A percentile compares a stretch with the other conserved stretches of the same genome.
These are phyloP conservation scores for Anthonomus grandis DNA, from an alignment of 1,140 invertebrate genomes.

Conservation along the genomic window DNA sequence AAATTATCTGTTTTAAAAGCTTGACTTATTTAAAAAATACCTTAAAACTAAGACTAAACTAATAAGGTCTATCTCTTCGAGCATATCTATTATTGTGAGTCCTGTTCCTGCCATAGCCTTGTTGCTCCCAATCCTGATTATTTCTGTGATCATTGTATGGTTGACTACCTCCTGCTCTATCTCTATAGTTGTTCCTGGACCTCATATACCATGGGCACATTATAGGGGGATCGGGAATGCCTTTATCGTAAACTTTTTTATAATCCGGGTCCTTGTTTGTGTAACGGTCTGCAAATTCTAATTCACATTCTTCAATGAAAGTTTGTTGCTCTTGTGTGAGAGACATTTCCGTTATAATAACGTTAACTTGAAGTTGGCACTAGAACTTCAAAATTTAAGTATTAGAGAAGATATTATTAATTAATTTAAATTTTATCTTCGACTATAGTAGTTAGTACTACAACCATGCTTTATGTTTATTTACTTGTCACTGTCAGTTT, in stretches of 20 bases:
- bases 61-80: constrained; percentile 21
- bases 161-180: constrained; percentile 18
- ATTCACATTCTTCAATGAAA: constrained; percentile 43
- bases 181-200: constrained; percentile 23
- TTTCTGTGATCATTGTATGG: constrained; percentile 15
- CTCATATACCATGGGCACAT: constrained; percentile 41
- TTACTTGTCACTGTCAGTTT: too few species aligned
- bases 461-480: too few species aligned
- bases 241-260: constrained; percentile 35
- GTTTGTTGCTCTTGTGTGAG: constrained; percentile 36
- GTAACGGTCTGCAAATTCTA: constrained; percentile 43
- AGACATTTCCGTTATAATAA: constrained; percentile 4
- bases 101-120: neutral
- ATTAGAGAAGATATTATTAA: too few species aligned
- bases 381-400: too few species aligned
- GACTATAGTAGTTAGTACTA: too few species aligned
- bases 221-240: constrained; percentile 42
- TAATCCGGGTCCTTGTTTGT: constrained; percentile 41
- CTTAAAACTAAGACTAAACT: constrained; percentile 2
- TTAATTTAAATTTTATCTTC: too few species aligned
- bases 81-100: constrained; percentile 7
- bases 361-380: neutral
- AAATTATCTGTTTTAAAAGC: too few species aligned
- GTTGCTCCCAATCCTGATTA: constrained; percentile 11
- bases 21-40: too few species aligned